Conservation (phyloP, 2,113 vertebrate genomes). For the Coptodon bakossiorum region DNA sequence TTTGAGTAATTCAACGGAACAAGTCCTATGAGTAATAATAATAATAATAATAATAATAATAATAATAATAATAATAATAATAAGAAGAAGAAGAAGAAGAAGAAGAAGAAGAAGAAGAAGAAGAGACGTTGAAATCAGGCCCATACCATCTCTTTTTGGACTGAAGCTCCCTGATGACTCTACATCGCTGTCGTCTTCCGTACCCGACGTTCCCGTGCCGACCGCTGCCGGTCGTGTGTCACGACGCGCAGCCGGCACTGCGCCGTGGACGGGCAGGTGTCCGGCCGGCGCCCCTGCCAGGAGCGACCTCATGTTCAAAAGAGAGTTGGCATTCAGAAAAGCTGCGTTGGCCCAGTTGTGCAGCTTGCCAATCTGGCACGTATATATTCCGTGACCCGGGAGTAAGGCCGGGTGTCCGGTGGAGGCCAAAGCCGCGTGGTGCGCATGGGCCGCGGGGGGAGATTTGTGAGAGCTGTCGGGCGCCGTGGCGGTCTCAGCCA, state of each 20-base stretch:
- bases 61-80: neutral
- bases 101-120: neutral
- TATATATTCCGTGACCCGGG: slow-evolving; percentile 95
- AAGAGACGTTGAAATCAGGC: accelerated
- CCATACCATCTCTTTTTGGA: slow-evolving; percentile 86
- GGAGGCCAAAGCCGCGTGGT: slow-evolving; percentile 61
- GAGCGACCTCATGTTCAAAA: slow-evolving; percentile 91
- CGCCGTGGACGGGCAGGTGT: slow-evolving; percentile 77
- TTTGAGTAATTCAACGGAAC: neutral
- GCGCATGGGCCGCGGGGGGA: slow-evolving; percentile 61
- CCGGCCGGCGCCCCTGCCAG: slow-evolving; percentile 81
- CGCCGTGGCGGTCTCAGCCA: slow-evolving; percentile 94
- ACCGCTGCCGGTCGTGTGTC: slow-evolving; percentile 65
- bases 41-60: neutral
- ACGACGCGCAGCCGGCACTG: slow-evolving; percentile 63
- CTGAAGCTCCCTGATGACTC: slow-evolving; percentile 84
- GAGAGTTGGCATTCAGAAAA: slow-evolving; percentile 91
- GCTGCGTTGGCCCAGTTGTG: slow-evolving; percentile 97
- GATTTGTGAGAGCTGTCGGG: slow-evolving; percentile 85
- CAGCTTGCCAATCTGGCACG: slow-evolving; percentile 96
- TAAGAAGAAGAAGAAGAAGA: no score
- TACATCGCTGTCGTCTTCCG: slow-evolving; percentile 80
- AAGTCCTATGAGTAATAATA: neutral
- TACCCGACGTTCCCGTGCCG: slow-evolving; percentile 71
- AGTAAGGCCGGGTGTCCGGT: slow-evolving; percentile 89